A percentile compares a stretch with the other conserved stretches of the same genome.
phyloP scores from a whole-genome alignment of 2,888 invertebrate species.

The Rotaria magnacalcarata region DNA sequence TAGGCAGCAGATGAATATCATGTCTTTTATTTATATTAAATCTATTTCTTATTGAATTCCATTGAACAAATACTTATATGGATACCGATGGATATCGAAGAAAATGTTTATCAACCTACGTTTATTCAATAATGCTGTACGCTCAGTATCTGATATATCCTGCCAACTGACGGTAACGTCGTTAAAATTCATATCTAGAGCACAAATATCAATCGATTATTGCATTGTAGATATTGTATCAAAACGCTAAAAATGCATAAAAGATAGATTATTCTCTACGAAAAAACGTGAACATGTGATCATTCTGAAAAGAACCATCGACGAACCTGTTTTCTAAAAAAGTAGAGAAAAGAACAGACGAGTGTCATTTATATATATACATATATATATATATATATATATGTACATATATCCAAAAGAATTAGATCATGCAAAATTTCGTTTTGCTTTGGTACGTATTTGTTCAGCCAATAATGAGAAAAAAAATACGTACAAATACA shows the following conservation, averaged over 20 bases:
- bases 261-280: not conserved
- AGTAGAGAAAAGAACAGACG: conserved; percentile 29
- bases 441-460: conserved; percentile 22
- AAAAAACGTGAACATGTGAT: not conserved
- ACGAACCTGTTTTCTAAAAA: conserved; percentile 30
- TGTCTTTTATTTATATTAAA: too few species aligned
- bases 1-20: too few species aligned
- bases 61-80: too few species aligned
- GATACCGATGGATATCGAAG: not conserved
- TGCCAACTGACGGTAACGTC: conserved; percentile 31
- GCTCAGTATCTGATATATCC: conserved; percentile 18
- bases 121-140: conserved; percentile 25
- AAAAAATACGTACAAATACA: conserved; percentile 23
- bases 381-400: not conserved
- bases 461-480: conserved; percentile 6
- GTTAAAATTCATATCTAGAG: conserved; percentile 21
- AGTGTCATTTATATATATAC: conserved; percentile 23
- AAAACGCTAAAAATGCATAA: not conserved
- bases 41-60: too few species aligned
- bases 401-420: not conserved
- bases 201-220: conserved; percentile 13
- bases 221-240: not conserved
- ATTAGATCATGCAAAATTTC: not conserved
- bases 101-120: not conserved
- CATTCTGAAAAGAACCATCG: not conserved